These are phyloP conservation scores for Pedetes capensis DNA, from an alignment of 2,113 vertebrate species.

Conservation along the genomic window DNA sequence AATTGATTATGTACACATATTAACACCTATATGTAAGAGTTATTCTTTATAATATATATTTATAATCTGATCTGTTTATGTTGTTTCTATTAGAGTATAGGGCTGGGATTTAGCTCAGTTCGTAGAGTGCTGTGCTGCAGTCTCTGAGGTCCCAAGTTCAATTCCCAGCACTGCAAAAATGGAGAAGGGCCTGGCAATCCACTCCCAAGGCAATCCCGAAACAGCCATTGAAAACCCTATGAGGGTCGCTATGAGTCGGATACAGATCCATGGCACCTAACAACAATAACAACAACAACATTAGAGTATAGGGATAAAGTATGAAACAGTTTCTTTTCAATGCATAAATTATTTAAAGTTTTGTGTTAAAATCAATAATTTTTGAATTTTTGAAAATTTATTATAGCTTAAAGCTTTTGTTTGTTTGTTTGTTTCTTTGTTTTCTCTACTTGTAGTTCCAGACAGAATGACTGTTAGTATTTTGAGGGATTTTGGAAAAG, in stretches of 20 bases:
- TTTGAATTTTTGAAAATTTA: neutral
- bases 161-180: too few relatives aligned
- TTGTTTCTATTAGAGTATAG: neutral
- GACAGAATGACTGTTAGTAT: constrained; percentile 6
- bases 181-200: too few relatives aligned
- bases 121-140: too few relatives aligned
- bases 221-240: too few relatives aligned
- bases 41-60: neutral
- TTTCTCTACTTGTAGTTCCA: neutral
- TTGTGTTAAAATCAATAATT: neutral
- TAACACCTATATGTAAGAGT: neutral
- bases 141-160: too few relatives aligned
- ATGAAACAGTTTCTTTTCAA: neutral
- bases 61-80: neutral
- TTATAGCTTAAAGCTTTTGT: neutral
- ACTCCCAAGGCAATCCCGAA: too few relatives aligned
- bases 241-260: too few relatives aligned
- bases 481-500: constrained; percentile 12
- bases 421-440: neutral
- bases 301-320: neutral
- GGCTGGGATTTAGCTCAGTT: too few relatives aligned
- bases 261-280: too few relatives aligned
- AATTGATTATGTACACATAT: neutral
- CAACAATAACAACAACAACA: too few relatives aligned
- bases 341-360: neutral